These are phyloP conservation scores for Cyprinodon tularosa DNA, from an alignment of 2,113 vertebrate species.

Conservation along the genomic window DNA sequence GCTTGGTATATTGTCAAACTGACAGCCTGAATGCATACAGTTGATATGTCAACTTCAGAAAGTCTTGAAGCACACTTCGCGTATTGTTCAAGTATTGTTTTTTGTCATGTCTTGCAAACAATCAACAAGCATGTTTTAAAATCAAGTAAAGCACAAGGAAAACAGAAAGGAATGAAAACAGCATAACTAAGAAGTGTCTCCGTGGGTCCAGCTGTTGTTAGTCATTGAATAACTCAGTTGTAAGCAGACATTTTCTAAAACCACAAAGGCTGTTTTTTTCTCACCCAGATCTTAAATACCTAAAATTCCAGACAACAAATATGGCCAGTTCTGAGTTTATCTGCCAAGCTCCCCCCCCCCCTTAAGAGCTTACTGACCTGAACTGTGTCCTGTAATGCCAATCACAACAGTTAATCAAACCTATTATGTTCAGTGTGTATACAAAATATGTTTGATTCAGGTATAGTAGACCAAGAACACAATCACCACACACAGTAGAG, in stretches of 20 bases:
- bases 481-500: not conserved
- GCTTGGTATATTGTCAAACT: not conserved
- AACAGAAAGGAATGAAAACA: constrained; percentile 22
- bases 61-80: not conserved
- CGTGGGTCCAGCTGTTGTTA: constrained; percentile 40
- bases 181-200: constrained; percentile 18
- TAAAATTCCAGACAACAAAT: constrained; percentile 33
- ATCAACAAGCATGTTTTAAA: not conserved
- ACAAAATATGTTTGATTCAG: not conserved
- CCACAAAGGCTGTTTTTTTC: constrained; percentile 50
- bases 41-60: not conserved
- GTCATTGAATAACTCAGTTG: constrained; percentile 42
- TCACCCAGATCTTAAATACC: constrained; percentile 39
- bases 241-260: constrained; percentile 45
- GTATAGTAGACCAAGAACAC: not conserved
- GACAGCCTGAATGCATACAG: not conserved
- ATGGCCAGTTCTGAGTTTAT: constrained; percentile 1
- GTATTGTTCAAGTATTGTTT: not conserved
- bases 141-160: not conserved
- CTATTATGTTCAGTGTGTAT: not conserved
- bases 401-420: not conserved
- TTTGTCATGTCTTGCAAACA: constrained; percentile 2
- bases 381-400: not conserved
- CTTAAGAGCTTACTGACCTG: not conserved
- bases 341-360: not conserved